Conservation (phyloP, 2,113 vertebrate species). For the Athene cunicularia region DNA sequence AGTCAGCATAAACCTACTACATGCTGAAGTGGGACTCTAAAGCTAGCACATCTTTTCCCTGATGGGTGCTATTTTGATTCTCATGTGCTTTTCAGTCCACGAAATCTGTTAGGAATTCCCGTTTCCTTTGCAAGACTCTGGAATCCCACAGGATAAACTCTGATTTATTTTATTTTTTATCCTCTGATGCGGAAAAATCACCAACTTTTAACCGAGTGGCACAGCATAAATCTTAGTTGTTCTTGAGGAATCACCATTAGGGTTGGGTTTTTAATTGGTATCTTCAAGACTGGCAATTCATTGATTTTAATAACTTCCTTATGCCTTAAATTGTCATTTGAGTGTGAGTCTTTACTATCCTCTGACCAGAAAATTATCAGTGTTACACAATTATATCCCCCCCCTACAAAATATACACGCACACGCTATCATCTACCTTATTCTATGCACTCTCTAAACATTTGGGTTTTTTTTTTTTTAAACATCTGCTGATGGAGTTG, state of each 20-base stretch:
- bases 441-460: background rate
- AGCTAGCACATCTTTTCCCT: background rate
- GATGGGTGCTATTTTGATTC: background rate
- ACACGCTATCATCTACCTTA: background rate
- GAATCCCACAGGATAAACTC: background rate
- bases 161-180: too few relatives aligned
- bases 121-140: background rate
- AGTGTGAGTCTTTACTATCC: fast-evolving
- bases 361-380: background rate
- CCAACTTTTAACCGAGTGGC: background rate
- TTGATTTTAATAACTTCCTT: background rate
- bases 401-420: background rate
- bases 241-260: background rate
- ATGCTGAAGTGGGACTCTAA: background rate
- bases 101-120: background rate
- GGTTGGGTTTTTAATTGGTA: background rate
- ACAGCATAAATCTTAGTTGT: background rate
- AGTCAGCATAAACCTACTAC: background rate
- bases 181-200: background rate
- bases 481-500: conserved; percentile 9
- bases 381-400: fast-evolving
- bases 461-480: background rate
- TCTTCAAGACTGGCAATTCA: background rate
- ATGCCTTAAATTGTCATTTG: background rate
- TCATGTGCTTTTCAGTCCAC: background rate